Evolutionary conservation across 2,113 vertebrate species (phyloP).

Genomic region (Scortum barcoo): DNA sequence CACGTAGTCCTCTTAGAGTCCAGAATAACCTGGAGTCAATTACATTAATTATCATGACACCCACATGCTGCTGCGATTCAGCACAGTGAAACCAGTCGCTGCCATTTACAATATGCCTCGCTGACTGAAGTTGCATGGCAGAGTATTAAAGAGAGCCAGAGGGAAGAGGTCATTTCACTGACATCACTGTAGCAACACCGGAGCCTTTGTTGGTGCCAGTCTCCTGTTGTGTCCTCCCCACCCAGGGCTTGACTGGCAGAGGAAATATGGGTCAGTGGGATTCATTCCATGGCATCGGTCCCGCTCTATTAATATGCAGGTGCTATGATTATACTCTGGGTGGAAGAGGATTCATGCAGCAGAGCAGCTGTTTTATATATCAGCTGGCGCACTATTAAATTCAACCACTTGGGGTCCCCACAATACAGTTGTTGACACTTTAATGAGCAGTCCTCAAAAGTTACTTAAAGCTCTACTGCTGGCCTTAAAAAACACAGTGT

Average conservation of each 20-base stretch:
- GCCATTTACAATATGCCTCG: conserved; percentile 5
- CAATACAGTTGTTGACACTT: conserved; percentile 13
- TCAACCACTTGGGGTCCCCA: conserved; percentile 73
- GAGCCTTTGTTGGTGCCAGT: conserved; percentile 59
- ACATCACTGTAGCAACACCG: conserved; percentile 64
- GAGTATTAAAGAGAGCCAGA: conserved; percentile 45
- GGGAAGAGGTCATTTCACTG: conserved; percentile 51
- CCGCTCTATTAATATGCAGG: conserved; percentile 62
- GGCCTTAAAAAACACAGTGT: not conserved
- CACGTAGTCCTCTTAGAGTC: not conserved
- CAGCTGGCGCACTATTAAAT: conserved; percentile 31
- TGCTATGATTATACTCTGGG: conserved; percentile 33
- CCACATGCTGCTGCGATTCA: not conserved
- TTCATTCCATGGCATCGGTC: conserved; percentile 44
- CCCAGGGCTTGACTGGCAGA: conserved; percentile 25
- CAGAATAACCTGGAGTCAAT: not conserved
- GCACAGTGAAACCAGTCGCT: conserved; percentile 11
- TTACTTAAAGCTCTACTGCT: not conserved
- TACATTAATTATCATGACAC: conserved; percentile 6
- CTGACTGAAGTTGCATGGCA: conserved; percentile 40
- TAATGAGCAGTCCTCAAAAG: not conserved
- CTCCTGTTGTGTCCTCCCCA: conserved; percentile 38
- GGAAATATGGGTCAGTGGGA: conserved; percentile 72
- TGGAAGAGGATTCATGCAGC: not conserved
- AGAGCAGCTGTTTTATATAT: conserved; percentile 53